Percentiles rank a stretch among this genome's conserved stretches.
Conservation (phyloP, 2,888 invertebrate species). For the Acronicta psi region DNA sequence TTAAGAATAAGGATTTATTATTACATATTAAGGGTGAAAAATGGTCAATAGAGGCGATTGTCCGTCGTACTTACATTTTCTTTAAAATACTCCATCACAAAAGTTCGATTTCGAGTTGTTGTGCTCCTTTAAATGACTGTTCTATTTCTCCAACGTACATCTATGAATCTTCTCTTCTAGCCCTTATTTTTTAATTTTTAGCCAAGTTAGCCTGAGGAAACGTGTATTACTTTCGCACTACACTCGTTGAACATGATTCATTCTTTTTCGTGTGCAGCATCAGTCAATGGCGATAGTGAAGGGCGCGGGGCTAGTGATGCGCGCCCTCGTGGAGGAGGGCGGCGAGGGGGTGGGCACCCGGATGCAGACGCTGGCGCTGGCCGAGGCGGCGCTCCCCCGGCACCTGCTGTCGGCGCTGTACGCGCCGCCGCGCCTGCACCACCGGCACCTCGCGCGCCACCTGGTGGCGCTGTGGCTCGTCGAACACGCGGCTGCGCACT, state of each 20-base stretch:
- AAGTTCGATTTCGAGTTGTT: no score
- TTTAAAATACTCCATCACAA: no score
- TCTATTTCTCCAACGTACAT: no score
- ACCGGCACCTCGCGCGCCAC: constrained; percentile 96
- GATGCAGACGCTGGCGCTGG: constrained; percentile 98
- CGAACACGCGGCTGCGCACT: constrained; percentile 97
- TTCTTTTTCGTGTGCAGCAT: constrained; percentile 90
- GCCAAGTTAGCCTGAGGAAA: no score
- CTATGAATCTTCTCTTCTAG: no score
- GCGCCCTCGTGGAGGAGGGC: constrained; percentile 99
- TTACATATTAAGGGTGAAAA: no score
- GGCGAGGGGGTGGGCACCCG: constrained; percentile 96
- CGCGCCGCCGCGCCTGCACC: constrained; percentile 95
- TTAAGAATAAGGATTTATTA: no score
- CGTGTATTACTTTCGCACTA: no score
- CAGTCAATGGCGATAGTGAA: constrained; percentile 99
- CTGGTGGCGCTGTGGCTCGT: constrained; percentile 98
- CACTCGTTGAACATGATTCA: background rate
- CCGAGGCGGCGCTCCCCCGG: constrained; percentile 98
- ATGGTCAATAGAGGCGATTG: no score
- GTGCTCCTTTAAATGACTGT: no score
- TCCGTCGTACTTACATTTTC: no score
- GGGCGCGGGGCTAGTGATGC: constrained; percentile 98
- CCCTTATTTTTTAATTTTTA: no score
- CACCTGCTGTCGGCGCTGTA: constrained; percentile 97